Evolutionary conservation across 1,140 invertebrate genomes (phyloP), one percentile per base, ranked within the genome.

Genomic region (Piezodorus guildinii): DNA sequence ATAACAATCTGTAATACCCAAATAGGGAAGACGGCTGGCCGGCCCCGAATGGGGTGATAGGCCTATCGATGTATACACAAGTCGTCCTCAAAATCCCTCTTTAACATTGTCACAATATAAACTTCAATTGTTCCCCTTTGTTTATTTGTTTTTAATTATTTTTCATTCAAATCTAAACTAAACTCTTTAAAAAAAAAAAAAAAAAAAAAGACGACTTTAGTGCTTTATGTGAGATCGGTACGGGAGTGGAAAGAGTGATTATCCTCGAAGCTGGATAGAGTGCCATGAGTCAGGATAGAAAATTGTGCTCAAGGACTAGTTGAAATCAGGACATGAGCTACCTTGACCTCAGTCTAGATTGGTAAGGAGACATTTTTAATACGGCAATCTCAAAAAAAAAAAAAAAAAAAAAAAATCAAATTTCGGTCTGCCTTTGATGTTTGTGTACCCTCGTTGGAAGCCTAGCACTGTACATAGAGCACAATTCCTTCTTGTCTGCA

Each of bases 291-390:
- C 21, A 23, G 52, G 52, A 56, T 56, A 56, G 17, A 25, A 25
- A 25, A 56, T 56, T 23, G 19, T 56, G 15, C 52, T 25, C 52
- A 62, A 49, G 64, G 60, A 62, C 64, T 44, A 61, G 60, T 60
- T 65, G 44, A 65, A 19, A 58, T 58, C 39, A 25, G 60, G 58
- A 49, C 46, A 66, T 66, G 65, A 66, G 65, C 65, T 66, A 66
- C 65, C 65, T 66, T 15, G 65, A 66, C 62, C 65, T 66, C 65
- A 66, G 65, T 52, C 54, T 66, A 60, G 65, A 66, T 64, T 66
- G 65, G 65, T 66, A 66, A 66, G 65, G n/a, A 52, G 17, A 56
- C 12, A 21, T 54, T 21, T 56, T 16, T 21, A 56, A 3, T 23
- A 10, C 23, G 17, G 1, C 52, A 56, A n/a, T n/a, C n/a, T n/a